phyloP scores from a whole-genome alignment of 2,113 vertebrate species.

The Deroptyus accipitrinus region DNA sequence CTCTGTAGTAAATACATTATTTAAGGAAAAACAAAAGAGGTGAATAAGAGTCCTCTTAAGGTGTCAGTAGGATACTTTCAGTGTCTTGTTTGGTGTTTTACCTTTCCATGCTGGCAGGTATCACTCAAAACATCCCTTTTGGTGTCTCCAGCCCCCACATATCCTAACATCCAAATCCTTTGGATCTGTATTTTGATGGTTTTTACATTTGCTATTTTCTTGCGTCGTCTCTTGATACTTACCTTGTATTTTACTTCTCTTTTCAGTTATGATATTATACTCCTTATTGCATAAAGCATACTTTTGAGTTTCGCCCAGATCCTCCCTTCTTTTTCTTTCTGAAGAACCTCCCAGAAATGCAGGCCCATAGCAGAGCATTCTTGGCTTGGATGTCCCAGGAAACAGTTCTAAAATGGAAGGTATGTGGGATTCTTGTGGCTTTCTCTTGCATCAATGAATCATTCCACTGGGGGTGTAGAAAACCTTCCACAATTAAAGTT shows the following conservation, averaged over 20 bases:
- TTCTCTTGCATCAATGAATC: not conserved
- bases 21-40: not conserved
- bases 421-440: not conserved
- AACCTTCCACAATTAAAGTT: not conserved
- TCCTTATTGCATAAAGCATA: not conserved
- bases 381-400: not conserved
- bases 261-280: not conserved
- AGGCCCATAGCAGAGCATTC: not conserved
- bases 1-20: not conserved
- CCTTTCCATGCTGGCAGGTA: not conserved
- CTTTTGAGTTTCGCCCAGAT: not conserved
- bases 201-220: not conserved
- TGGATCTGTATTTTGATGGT: not conserved
- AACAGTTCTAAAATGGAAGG: not conserved
- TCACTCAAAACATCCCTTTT: not conserved
- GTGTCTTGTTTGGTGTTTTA: not conserved
- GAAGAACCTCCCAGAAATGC: not conserved
- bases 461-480: not conserved
- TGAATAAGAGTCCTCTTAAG: not conserved
- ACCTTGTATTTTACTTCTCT: not conserved
- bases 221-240: not conserved
- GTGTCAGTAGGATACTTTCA: not conserved
- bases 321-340: not conserved
- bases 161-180: not conserved
- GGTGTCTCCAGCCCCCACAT: not conserved